A percentile compares a stretch with the other conserved stretches of the same genome.
phyloP scores from a whole-genome alignment of 2,888 invertebrate species.

The Sarcophaga subvicina region DNA sequence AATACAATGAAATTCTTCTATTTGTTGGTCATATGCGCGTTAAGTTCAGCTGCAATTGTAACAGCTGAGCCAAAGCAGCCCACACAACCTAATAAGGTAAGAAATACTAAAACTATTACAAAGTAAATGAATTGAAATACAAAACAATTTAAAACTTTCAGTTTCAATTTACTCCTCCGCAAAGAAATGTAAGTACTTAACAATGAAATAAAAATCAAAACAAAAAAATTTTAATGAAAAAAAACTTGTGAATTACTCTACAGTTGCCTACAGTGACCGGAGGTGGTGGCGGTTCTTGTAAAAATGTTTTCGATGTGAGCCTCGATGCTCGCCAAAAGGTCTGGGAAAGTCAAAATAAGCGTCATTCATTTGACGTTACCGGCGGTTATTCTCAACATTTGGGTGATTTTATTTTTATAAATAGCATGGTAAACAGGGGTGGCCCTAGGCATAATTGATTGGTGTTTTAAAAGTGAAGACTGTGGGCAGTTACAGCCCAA shows the following conservation, averaged over 20 bases:
- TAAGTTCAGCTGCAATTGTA: not conserved
- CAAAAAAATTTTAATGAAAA: too few species aligned
- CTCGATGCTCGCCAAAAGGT: conserved; percentile 73
- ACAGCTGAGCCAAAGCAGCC: not conserved
- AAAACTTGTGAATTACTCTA: not conserved
- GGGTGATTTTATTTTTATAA: conserved; percentile 55
- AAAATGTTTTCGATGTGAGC: conserved; percentile 73
- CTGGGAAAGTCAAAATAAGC: conserved; percentile 75
- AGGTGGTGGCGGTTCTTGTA: conserved; percentile 71
- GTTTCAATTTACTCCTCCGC: not conserved
- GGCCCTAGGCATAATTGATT: too few species aligned
- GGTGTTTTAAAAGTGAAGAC: too few species aligned
- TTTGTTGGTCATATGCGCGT: not conserved
- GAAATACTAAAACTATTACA: too few species aligned
- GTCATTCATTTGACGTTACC: conserved; percentile 75
- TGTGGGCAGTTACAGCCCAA: too few species aligned
- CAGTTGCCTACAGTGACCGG: not conserved
- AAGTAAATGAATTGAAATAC: too few species aligned
- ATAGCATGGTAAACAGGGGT: too few species aligned
- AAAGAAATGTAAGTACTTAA: too few species aligned
- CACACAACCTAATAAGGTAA: not conserved
- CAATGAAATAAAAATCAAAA: too few species aligned
- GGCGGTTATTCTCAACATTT: conserved; percentile 76
- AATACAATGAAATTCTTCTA: not conserved
- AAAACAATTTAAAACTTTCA: not conserved